These are phyloP conservation scores for Chrysotoxum bicinctum DNA, from an alignment of 2,888 invertebrate genomes.

Conservation along the genomic window DNA sequence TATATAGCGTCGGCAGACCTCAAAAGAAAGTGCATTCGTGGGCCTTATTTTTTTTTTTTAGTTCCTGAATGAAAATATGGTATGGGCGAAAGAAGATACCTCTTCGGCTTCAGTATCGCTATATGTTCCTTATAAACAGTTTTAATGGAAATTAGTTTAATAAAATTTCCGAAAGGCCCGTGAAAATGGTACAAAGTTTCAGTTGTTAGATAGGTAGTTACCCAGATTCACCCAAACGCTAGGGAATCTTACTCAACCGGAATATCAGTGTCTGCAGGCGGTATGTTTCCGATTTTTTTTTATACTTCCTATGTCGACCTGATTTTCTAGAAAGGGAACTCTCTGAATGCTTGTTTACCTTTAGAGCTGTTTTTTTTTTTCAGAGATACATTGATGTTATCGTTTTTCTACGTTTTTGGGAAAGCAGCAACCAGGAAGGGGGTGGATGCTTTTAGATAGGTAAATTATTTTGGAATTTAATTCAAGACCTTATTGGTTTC, in stretches of 20 bases:
- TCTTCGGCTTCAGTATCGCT: background rate
- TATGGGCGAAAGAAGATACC: background rate
- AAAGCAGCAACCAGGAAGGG: no score
- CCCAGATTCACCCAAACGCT: background rate
- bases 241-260: conserved; percentile 18
- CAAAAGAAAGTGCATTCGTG: conserved; percentile 8
- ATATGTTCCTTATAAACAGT: conserved; percentile 29
- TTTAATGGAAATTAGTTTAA: conserved; percentile 64
- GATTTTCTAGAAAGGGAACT: conserved; percentile 2
- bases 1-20: background rate
- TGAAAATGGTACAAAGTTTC: conserved; percentile 23
- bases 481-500: conserved; percentile 23
- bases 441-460: background rate
- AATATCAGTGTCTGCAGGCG: conserved; percentile 46
- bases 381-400: conserved; percentile 34
- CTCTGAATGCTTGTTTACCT: conserved; percentile 12
- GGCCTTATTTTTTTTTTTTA: background rate
- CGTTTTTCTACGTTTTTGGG: conserved; percentile 26
- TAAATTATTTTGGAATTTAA: conserved; percentile 56
- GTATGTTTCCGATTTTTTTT: background rate
- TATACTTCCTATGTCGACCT: conserved; percentile 32
- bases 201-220: background rate
- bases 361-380: background rate
- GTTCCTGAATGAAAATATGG: background rate
- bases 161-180: conserved; percentile 31